A percentile compares a stretch with the other conserved stretches of the same genome.
phyloP scores from a whole-genome alignment of 2,888 invertebrate species.

The Tuberolachnus salignus region DNA sequence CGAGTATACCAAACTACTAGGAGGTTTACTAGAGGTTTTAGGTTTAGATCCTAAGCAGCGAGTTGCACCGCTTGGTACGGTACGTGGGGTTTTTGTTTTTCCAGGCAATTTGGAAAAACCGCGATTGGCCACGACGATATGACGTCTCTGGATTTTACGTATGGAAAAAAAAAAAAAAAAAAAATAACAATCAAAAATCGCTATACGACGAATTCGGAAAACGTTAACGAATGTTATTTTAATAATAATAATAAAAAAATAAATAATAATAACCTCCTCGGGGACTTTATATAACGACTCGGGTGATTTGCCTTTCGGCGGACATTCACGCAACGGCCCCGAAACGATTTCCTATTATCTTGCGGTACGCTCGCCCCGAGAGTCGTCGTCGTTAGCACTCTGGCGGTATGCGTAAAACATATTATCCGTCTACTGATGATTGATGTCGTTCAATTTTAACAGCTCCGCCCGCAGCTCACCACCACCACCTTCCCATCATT shows the following conservation, averaged over 20 bases:
- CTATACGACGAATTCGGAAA: neutral
- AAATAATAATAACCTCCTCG: neutral
- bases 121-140: no score
- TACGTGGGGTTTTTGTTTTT: no score
- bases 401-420: conserved; percentile 15
- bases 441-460: conserved; percentile 42
- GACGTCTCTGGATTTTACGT: no score
- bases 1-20: no score
- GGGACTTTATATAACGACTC: neutral
- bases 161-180: no score
- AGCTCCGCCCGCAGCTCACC: neutral
- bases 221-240: conserved; percentile 6
- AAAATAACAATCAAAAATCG: neutral
- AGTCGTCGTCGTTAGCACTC: conserved; percentile 49
- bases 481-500: neutral
- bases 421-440: conserved; percentile 50
- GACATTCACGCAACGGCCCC: conserved; percentile 6
- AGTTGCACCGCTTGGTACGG: no score
- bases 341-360: conserved; percentile 31
- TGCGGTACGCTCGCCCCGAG: neutral
- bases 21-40: no score
- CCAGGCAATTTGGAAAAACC: no score
- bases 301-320: conserved; percentile 23
- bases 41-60: no score
- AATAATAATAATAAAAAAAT: no score